phyloP scores from a whole-genome alignment of 2,113 vertebrate species.

The Martes martes region DNA sequence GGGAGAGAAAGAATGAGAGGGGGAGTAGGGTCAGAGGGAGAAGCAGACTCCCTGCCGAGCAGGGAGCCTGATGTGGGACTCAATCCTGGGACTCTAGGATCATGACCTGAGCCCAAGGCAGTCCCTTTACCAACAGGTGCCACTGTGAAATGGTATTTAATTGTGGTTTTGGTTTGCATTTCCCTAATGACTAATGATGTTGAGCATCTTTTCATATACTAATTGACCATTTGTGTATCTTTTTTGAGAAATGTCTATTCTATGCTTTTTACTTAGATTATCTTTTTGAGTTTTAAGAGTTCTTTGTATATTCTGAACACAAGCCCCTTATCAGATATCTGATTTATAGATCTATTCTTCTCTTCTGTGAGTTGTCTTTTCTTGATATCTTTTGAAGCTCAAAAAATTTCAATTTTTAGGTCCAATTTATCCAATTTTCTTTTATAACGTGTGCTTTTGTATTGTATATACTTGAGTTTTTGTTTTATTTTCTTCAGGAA shows the following conservation, averaged over 20 bases:
- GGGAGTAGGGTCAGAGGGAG: not conserved
- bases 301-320: not conserved
- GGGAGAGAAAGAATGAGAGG: not conserved
- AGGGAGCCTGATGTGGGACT: not conserved
- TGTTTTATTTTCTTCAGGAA: conserved; percentile 8
- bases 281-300: not conserved
- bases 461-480: not conserved
- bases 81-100: not conserved
- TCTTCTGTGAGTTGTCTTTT: not conserved
- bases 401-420: not conserved
- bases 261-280: not conserved
- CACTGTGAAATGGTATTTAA: not conserved
- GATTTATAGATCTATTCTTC: not conserved
- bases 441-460: not conserved
- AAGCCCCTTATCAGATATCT: not conserved
- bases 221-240: not conserved
- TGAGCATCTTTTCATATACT: not conserved
- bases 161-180: not conserved
- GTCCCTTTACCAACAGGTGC: not conserved
- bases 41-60: not conserved
- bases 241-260: not conserved
- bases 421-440: not conserved
- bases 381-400: not conserved
- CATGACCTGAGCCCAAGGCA: not conserved
- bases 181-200: not conserved